Evolutionary conservation across 2,888 invertebrate genomes (phyloP).

Genomic region (Apomyelois bistriatella): DNA sequence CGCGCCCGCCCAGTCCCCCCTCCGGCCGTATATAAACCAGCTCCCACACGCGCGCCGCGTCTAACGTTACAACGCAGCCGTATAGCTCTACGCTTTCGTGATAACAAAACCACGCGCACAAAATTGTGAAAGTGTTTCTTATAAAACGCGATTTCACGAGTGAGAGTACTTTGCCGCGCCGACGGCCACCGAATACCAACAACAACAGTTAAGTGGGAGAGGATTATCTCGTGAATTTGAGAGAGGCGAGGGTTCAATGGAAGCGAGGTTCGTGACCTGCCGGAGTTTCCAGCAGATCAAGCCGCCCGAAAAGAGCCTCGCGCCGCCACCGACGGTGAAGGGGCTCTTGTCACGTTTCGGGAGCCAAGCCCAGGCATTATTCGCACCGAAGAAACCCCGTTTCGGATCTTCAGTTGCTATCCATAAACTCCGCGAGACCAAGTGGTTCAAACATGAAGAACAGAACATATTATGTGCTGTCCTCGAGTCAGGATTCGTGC

Average conservation of each 20-base stretch:
- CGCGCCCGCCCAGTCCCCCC: slow-evolving; percentile 34
- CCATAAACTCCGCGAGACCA: slow-evolving; percentile 85
- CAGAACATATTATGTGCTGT: slow-evolving; percentile 85
- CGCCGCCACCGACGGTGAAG: slow-evolving; percentile 72
- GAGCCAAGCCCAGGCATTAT: slow-evolving; percentile 76
- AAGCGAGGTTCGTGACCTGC: slow-evolving; percentile 80
- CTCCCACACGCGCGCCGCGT: slow-evolving; percentile 72
- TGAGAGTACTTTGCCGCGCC: slow-evolving; percentile 60
- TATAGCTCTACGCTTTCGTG: slow-evolving; percentile 47
- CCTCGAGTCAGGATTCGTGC: slow-evolving; percentile 85
- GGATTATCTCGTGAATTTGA: slow-evolving; percentile 57
- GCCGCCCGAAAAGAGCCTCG: slow-evolving; percentile 76
- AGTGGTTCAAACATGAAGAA: slow-evolving; percentile 87
- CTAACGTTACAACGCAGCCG: slow-evolving; percentile 58
- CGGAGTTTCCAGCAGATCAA: slow-evolving; percentile 78
- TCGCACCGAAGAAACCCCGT: slow-evolving; percentile 73
- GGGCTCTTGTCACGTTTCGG: slow-evolving; percentile 77
- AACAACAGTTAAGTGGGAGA: slow-evolving; percentile 48
- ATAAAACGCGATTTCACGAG: slow-evolving; percentile 63
- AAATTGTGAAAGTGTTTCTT: slow-evolving; percentile 75
- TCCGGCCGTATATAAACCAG: slow-evolving; percentile 49
- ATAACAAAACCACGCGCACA: slow-evolving; percentile 60
- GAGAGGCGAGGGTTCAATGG: slow-evolving; percentile 74
- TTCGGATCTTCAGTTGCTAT: slow-evolving; percentile 84
- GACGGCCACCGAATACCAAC: slow-evolving; percentile 37